Evolutionary conservation across 2,797 vertebrate species (phyloP).

Genomic region (Enteromius unitaeniatus): DNA sequence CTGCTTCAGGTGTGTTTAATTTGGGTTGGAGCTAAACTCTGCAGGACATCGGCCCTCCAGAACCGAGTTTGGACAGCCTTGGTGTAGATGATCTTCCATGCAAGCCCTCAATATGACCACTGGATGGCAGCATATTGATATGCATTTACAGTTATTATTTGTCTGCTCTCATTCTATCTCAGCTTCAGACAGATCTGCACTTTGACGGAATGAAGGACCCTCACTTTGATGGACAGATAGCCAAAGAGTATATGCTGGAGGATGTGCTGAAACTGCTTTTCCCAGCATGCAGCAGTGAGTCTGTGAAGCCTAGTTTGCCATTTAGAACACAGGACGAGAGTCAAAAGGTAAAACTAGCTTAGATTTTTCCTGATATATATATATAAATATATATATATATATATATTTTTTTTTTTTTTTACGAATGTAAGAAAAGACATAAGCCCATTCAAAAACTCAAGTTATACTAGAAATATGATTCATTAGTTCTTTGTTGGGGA

Average conservation of each 20-base stretch:
- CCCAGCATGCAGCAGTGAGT: conserved; percentile 68
- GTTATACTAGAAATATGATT: not conserved
- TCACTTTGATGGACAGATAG: conserved; percentile 80
- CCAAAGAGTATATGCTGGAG: conserved; percentile 85
- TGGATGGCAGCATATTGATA: conserved; percentile 63
- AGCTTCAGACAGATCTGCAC: conserved; percentile 85
- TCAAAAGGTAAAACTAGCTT: conserved; percentile 30
- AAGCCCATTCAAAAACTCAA: not conserved
- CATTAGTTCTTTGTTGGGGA: no score
- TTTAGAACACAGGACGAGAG: not conserved
- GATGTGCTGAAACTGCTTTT: conserved; percentile 87
- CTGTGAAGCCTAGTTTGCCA: not conserved
- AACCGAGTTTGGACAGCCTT: no score
- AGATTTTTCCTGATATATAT: not conserved
- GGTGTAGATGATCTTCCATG: not conserved
- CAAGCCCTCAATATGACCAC: conserved; percentile 1
- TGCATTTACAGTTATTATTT: not conserved
- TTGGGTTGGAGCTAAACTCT: no score
- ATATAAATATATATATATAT: no score
- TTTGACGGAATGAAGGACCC: conserved; percentile 75
- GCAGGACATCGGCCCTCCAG: no score
- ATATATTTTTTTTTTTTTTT: not conserved
- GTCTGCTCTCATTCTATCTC: conserved; percentile 47
- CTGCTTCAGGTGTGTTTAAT: no score
- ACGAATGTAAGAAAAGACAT: not conserved